These are phyloP conservation scores for Neoascia interrupta DNA, from an alignment of 2,888 invertebrate species.

Conservation along the genomic window DNA sequence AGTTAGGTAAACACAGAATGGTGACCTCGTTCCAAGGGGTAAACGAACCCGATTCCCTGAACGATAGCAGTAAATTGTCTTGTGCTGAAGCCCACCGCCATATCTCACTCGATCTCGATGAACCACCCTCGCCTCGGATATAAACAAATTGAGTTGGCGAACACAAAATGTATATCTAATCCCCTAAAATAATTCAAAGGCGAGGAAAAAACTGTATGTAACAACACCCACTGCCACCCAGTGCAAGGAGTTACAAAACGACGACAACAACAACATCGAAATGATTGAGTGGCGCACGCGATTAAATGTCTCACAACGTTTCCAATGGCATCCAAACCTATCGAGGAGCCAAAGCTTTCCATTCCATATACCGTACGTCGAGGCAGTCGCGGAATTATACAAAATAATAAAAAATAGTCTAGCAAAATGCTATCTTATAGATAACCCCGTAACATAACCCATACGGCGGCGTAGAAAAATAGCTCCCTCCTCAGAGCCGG, in stretches of 20 bases:
- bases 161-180: not conserved
- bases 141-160: constrained; percentile 33
- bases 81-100: too few species aligned
- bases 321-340: constrained; percentile 2
- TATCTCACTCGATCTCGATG: too few species aligned
- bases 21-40: constrained; percentile 11
- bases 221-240: not conserved
- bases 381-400: too few species aligned
- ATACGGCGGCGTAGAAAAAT: too few species aligned
- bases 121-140: too few species aligned
- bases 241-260: not conserved
- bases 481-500: not conserved
- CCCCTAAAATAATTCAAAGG: too few species aligned
- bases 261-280: constrained; percentile 11
- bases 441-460: too few species aligned
- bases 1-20: not conserved
- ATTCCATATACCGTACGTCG: too few species aligned
- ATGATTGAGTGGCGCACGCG: constrained; percentile 54
- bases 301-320: constrained; percentile 37
- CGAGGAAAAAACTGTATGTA: constrained; percentile 1
- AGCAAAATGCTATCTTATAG: too few species aligned
- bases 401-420: too few species aligned
- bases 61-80: constrained; percentile 14
- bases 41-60: constrained; percentile 21
- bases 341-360: constrained; percentile 7